Base-by-base conservation (phyloP, 1,140 invertebrate species). In the Drosophila ironensis region DNA sequence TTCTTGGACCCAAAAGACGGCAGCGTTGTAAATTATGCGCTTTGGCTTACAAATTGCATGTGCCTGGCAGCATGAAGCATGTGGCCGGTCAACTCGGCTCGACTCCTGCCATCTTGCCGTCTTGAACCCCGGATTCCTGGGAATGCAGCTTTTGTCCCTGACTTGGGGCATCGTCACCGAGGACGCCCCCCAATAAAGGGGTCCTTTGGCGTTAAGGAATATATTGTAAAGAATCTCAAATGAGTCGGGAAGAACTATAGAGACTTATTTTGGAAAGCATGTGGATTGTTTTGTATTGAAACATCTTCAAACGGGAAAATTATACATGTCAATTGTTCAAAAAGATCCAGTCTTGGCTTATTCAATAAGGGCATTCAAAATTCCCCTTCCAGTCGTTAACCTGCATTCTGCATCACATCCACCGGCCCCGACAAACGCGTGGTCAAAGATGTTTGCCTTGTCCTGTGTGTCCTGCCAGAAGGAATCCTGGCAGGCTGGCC, bases 1-100 rank as follows among this genome's bases (percentile, higher is more conserved):
- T n/a, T 33, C 30, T 5, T 4, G n/a, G 11, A 14, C 11, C 30
- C 30, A 4, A 14, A 33, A 48, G 50, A 6, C 54, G 50, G 35
- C 64, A n/a, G n/a, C 64, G 68, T 84, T 78, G 78, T 84, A 84
- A 84, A 84, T 84, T 84, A 84, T 84, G 78, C 78, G 78, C 78
- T 86, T 84, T 84, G 78, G 73, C 82, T 86, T 74, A 84, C 78
- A 84, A 84, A 84, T 86, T 84, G 80, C 78, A 84, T 78, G 70
- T 74, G 80, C 70, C 73, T 41, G 41, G 51, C 73, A 42, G 72
- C 61, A 64, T 66, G 54, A 69, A 61, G 73, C 63, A 82, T 84
- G 78, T 71, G 78, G 73, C 78, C 67, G 72, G 56, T 81, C 52
- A 74, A 61, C 59, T 46, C 28, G 56, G 25, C 7, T 27, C 6